Conservation (phyloP, 2,113 vertebrate genomes). For the Aegithalos caudatus region DNA sequence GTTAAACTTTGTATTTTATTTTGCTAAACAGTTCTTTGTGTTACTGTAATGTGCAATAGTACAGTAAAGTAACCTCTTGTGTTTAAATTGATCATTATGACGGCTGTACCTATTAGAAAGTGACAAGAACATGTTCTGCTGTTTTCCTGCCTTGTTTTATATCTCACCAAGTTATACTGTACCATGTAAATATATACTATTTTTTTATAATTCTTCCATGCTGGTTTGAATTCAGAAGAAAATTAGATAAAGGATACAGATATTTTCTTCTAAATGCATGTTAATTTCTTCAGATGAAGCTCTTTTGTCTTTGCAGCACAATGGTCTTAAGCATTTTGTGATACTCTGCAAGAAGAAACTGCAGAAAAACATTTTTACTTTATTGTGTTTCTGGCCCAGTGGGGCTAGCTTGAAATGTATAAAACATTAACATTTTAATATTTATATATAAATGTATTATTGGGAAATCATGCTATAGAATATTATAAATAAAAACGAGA, state of each 20-base stretch:
- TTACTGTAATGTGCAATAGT: conserved; percentile 56
- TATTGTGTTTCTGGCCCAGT: conserved; percentile 50
- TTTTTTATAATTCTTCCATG: conserved; percentile 73
- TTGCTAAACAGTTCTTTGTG: conserved; percentile 55
- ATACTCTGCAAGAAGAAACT: conserved; percentile 45
- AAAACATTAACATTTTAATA: conserved; percentile 66
- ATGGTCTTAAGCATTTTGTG: conserved; percentile 69
- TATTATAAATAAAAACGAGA: conserved; percentile 49
- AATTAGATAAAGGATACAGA: conserved; percentile 61
- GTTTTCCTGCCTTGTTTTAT: conserved; percentile 72
- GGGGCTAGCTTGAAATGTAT: conserved; percentile 50
- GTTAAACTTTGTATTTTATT: conserved; percentile 63
- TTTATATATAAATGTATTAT: conserved; percentile 65
- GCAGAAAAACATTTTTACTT: conserved; percentile 51
- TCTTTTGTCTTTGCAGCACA: conserved; percentile 67
- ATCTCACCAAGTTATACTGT: conserved; percentile 56
- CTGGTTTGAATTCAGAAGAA: conserved; percentile 68
- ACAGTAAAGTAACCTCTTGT: conserved; percentile 29
- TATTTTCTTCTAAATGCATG: conserved; percentile 72
- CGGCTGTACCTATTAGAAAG: not conserved
- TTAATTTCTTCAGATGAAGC: conserved; percentile 59
- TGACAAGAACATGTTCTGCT: conserved; percentile 12
- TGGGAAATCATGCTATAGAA: conserved; percentile 28
- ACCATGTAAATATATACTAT: conserved; percentile 83
- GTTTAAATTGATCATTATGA: conserved; percentile 2